Conservation (phyloP, 1,140 invertebrate species). For the Drosophila pruinosa region DNA sequence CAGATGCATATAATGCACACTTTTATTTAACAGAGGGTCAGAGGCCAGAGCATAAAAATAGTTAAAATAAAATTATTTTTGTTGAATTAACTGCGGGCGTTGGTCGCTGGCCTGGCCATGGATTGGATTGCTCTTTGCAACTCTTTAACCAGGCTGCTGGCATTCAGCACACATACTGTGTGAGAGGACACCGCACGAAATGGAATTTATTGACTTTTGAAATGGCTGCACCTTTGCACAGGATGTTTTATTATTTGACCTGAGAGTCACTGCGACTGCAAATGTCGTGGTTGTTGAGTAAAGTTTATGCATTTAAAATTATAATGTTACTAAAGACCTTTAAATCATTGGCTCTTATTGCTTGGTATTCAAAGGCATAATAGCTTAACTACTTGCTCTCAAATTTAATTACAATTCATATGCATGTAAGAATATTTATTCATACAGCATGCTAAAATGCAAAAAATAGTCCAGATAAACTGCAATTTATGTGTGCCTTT, state of each 20-base stretch:
- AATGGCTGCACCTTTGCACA: slow-evolving; percentile 22
- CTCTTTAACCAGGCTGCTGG: slow-evolving; percentile 21
- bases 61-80: background rate
- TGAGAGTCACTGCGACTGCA: background rate
- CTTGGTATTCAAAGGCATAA: too few species aligned
- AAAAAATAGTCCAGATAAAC: too few species aligned
- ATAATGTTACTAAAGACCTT: background rate
- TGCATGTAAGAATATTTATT: background rate
- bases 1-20: background rate
- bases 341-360: too few species aligned
- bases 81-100: slow-evolving; percentile 17
- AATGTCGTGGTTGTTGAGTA: background rate
- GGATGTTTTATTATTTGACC: slow-evolving; percentile 22
- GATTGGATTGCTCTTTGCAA: slow-evolving; percentile 22
- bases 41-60: background rate
- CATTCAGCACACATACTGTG: slow-evolving; percentile 14
- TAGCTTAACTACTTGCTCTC: background rate
- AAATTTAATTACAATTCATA: background rate
- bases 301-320: background rate
- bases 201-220: slow-evolving; percentile 62
- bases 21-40: background rate
- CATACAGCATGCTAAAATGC: too few species aligned
- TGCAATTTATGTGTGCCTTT: background rate
- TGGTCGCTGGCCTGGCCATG: slow-evolving; percentile 13
- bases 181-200: slow-evolving; percentile 21